phyloP scores from a whole-genome alignment of 2,888 invertebrate species.

The Drosophila buzzatii region DNA sequence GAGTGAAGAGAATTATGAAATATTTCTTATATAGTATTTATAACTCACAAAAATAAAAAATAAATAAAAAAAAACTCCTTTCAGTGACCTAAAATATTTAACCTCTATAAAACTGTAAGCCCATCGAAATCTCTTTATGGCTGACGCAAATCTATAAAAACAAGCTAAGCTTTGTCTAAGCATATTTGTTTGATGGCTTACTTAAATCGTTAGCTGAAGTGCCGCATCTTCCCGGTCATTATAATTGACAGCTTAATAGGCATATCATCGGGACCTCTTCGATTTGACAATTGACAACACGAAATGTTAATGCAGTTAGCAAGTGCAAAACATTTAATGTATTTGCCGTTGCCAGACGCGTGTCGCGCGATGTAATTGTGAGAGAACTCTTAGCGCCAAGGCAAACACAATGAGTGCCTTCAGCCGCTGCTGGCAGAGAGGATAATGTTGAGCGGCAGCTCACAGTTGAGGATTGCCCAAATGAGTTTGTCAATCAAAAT shows the following conservation, averaged over 20 bases:
- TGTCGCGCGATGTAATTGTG: conserved; percentile 61
- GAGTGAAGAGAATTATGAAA: too few species aligned
- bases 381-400: conserved; percentile 66
- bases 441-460: conserved; percentile 20
- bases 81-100: too few species aligned
- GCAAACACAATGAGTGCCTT: conserved; percentile 62
- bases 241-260: conserved; percentile 24
- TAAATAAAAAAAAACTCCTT: neutral
- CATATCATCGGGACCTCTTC: conserved; percentile 4
- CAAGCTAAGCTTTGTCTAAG: neutral
- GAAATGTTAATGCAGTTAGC: conserved; percentile 40
- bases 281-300: conserved; percentile 2
- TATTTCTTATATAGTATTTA: too few species aligned
- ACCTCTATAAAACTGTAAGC: neutral
- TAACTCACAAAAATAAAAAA: too few species aligned
- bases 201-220: neutral
- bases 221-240: neutral
- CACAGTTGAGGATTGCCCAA: conserved; percentile 52
- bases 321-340: conserved; percentile 50
- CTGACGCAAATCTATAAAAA: neutral
- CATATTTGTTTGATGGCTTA: neutral
- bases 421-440: neutral
- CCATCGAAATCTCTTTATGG: neutral
- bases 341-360: conserved; percentile 31
- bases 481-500: conserved; percentile 83